Conservation (phyloP, 1,140 invertebrate genomes). For the Drosophila neocordata region DNA sequence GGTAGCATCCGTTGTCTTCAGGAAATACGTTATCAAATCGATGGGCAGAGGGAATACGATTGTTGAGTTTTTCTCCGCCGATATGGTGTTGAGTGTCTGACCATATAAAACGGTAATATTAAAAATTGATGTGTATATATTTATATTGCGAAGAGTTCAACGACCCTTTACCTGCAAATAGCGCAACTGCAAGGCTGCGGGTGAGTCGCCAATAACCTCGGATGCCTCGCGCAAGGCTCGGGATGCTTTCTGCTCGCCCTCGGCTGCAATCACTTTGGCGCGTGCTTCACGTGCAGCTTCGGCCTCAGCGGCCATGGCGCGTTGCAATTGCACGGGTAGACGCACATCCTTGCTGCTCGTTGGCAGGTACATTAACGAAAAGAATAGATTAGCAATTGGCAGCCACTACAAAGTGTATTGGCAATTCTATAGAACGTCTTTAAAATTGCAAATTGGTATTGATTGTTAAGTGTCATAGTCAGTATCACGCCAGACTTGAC, state of each 20-base stretch:
- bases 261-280: constrained; percentile 91
- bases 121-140: constrained; percentile 22
- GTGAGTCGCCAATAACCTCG: constrained; percentile 94
- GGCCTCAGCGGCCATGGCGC: constrained; percentile 96
- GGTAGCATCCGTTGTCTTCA: constrained; percentile 83
- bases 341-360: constrained; percentile 93
- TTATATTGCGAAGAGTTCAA: neutral
- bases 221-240: constrained; percentile 95
- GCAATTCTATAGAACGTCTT: neutral
- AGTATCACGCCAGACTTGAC: neutral
- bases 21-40: constrained; percentile 92
- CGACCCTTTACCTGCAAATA: constrained; percentile 77
- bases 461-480: neutral
- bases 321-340: constrained; percentile 93
- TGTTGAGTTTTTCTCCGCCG: constrained; percentile 98
- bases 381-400: constrained; percentile 54
- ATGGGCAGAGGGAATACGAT: constrained; percentile 98
- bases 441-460: neutral
- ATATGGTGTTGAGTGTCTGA: constrained; percentile 96
- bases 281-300: constrained; percentile 93
- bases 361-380: constrained; percentile 34
- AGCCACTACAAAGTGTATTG: constrained; percentile 19
- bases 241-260: constrained; percentile 95
- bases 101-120: neutral
- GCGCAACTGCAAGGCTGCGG: constrained; percentile 91